phyloP scores from a whole-genome alignment of 2,797 vertebrate species.

The Gallinago solitaria region DNA sequence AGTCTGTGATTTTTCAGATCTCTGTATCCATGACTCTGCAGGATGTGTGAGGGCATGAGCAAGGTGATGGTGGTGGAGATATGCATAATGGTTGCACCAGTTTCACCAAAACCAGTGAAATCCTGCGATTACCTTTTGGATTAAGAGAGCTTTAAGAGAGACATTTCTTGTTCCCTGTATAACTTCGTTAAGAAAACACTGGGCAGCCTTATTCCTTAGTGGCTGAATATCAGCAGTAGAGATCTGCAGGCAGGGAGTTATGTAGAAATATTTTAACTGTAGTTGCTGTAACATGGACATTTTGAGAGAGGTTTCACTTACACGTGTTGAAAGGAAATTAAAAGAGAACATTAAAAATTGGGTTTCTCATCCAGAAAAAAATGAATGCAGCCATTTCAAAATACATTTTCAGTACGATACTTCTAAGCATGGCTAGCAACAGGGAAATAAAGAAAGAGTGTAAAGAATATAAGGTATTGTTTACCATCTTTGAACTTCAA shows the following conservation, averaged over 20 bases:
- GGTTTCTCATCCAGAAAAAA: slow-evolving; percentile 12
- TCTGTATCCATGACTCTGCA: neutral
- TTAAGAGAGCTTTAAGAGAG: neutral
- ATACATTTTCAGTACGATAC: neutral
- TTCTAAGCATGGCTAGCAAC: neutral
- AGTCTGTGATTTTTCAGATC: neutral
- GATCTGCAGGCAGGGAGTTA: neutral
- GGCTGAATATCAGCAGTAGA: neutral
- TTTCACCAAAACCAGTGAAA: neutral
- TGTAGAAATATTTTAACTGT: neutral
- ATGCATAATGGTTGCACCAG: neutral
- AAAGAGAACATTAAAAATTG: neutral
- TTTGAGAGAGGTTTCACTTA: neutral
- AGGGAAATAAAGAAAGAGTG: neutral
- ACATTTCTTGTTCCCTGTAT: neutral
- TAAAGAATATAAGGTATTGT: neutral
- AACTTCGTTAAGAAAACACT: neutral
- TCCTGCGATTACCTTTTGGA: neutral
- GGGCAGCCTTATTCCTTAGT: neutral
- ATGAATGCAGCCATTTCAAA: neutral
- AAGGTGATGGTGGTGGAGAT: neutral
- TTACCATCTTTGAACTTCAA: neutral
- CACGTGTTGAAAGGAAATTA: slow-evolving; percentile 10
- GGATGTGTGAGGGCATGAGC: neutral
- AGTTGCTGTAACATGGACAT: neutral